Evolutionary conservation across 2,797 vertebrate species (phyloP).

Genomic region (Hoplostethus mediterraneus): DNA sequence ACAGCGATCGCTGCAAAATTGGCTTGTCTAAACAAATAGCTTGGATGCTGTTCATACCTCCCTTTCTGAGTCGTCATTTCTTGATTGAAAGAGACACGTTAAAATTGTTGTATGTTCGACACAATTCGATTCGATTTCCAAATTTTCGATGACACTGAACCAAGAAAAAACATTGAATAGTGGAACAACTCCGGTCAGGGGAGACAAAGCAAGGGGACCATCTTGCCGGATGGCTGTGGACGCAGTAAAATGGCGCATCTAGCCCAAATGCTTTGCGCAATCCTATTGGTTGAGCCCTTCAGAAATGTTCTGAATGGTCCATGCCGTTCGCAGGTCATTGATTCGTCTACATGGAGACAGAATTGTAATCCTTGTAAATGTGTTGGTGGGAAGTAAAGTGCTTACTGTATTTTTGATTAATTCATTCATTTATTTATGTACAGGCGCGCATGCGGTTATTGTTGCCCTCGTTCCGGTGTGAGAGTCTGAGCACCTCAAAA

Average conservation of each 20-base stretch:
- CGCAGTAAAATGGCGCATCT: slow-evolving; percentile 89
- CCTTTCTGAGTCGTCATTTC: slow-evolving; percentile 86
- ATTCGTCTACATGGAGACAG: slow-evolving; percentile 23
- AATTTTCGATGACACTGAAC: slow-evolving; percentile 33
- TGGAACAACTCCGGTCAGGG: slow-evolving; percentile 74
- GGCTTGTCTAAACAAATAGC: slow-evolving; percentile 64
- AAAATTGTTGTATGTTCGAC: slow-evolving; percentile 3
- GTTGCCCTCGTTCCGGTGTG: background rate
- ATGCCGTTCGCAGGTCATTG: background rate
- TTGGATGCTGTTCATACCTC: slow-evolving; percentile 80
- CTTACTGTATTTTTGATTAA: background rate
- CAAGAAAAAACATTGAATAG: slow-evolving; percentile 47
- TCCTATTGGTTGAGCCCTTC: slow-evolving; percentile 71
- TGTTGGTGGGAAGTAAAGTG: slow-evolving; percentile 22
- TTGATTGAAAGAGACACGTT: slow-evolving; percentile 55
- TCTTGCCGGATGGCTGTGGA: slow-evolving; percentile 88
- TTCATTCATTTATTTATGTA: background rate
- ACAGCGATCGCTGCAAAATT: slow-evolving; percentile 57
- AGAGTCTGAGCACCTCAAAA: background rate
- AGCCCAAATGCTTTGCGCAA: slow-evolving; percentile 66
- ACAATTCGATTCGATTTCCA: background rate
- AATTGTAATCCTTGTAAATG: background rate
- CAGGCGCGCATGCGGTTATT: background rate
- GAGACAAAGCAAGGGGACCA: slow-evolving; percentile 89
- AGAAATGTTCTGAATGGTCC: slow-evolving; percentile 42